Percentiles rank a stretch among this genome's conserved stretches.
These are phyloP conservation scores for Fistularia tabacaria DNA, from an alignment of 2,797 vertebrate genomes.

Conservation along the genomic window DNA sequence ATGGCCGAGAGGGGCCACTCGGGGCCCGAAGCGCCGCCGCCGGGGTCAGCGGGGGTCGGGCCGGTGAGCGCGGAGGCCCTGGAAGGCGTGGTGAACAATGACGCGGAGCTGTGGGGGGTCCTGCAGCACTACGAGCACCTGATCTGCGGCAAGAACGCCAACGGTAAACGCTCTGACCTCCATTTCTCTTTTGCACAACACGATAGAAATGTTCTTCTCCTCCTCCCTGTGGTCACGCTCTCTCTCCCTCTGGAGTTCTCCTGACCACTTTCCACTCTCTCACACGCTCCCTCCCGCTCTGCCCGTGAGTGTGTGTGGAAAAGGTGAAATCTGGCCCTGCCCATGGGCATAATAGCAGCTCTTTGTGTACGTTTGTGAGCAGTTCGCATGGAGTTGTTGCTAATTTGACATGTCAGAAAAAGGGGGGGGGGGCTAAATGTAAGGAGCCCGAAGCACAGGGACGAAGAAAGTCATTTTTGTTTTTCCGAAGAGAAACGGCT, in stretches of 20 bases:
- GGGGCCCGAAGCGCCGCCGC: conserved; percentile 51
- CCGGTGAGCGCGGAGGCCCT: conserved; percentile 82
- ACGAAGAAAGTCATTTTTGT: conserved; percentile 45
- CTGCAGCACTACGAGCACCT: conserved; percentile 95
- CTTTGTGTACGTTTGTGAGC: conserved; percentile 33
- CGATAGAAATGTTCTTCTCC: neutral
- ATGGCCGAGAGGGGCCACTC: conserved; percentile 77
- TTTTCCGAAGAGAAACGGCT: conserved; percentile 9
- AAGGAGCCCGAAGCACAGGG: conserved; percentile 12
- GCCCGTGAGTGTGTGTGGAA: conserved; percentile 51
- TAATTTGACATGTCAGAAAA: conserved; percentile 52
- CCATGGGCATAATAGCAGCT: conserved; percentile 45
- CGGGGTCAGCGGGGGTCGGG: conserved; percentile 43
- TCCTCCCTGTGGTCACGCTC: conserved; percentile 1
- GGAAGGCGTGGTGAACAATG: conserved; percentile 93
- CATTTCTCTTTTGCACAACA: neutral
- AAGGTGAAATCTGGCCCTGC: conserved; percentile 44
- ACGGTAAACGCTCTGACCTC: conserved; percentile 74
- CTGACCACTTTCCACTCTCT: conserved; percentile 49
- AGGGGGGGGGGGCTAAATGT: conserved; percentile 36
- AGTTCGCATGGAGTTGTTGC: conserved; percentile 37
- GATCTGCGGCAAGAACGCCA: conserved; percentile 97
- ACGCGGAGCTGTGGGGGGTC: conserved; percentile 96
- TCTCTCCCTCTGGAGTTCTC: conserved; percentile 8
- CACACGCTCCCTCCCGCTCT: conserved; percentile 1